Evolutionary conservation across 2,888 invertebrate genomes (phyloP).

Genomic region (Nephrotoma appendiculata): DNA sequence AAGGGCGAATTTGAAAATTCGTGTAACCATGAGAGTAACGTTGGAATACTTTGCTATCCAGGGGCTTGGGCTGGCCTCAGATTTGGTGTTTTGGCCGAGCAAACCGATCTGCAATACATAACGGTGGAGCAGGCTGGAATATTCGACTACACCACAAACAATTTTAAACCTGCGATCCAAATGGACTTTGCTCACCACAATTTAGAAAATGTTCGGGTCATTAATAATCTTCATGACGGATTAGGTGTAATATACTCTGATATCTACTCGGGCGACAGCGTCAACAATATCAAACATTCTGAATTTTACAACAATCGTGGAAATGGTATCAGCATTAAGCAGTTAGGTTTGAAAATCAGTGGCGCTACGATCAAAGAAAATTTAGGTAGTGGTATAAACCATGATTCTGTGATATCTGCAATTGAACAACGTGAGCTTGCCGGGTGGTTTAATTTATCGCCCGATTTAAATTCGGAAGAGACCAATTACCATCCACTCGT

Average conservation of each 20-base stretch:
- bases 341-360: conserved; percentile 66
- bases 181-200: conserved; percentile 74
- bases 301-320: conserved; percentile 73
- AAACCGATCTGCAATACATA: conserved; percentile 74
- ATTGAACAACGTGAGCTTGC: conserved; percentile 80
- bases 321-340: conserved; percentile 80
- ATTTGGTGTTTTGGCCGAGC: conserved; percentile 75
- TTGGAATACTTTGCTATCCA: conserved; percentile 76
- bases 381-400: conserved; percentile 73
- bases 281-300: conserved; percentile 69
- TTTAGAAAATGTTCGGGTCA: conserved; percentile 63
- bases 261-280: conserved; percentile 70
- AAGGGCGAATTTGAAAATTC: conserved; percentile 70
- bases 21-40: conserved; percentile 74
- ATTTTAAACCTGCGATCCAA: conserved; percentile 78
- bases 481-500: conserved; percentile 58
- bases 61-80: conserved; percentile 90
- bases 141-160: conserved; percentile 78
- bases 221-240: conserved; percentile 83
- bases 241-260: conserved; percentile 90
- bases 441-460: conserved; percentile 73
- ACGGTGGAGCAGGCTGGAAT: conserved; percentile 87
- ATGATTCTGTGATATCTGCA: conserved; percentile 75
- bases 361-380: conserved; percentile 73
- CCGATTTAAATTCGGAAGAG: conserved; percentile 49